Evolutionary conservation across 2,113 vertebrate genomes (phyloP).

Genomic region (Butorides virescens): DNA sequence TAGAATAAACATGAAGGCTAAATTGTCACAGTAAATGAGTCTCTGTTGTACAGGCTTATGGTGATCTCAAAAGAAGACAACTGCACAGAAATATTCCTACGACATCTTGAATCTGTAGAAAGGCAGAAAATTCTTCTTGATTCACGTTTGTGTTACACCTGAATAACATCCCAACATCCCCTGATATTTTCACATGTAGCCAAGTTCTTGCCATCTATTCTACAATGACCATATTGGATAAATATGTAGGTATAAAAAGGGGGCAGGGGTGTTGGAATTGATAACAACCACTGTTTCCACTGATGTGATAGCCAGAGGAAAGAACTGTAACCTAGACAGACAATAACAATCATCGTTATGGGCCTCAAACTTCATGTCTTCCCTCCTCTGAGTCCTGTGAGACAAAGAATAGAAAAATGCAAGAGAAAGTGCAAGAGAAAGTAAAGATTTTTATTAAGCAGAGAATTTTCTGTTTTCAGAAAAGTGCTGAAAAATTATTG

Average conservation of each 20-base stretch:
- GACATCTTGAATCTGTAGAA: not conserved
- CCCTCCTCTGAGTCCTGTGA: not conserved
- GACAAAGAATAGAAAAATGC: not conserved
- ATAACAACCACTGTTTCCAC: not conserved
- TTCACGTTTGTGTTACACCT: not conserved
- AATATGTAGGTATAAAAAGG: not conserved
- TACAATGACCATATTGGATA: not conserved
- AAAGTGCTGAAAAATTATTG: not conserved
- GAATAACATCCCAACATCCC: not conserved
- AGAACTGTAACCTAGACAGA: not conserved
- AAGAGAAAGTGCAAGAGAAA: not conserved
- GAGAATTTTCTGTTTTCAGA: not conserved
- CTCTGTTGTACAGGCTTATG: not conserved
- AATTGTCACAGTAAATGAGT: not conserved
- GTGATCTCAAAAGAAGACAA: rapidly evolving
- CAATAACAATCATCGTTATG: not conserved
- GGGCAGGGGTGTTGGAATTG: not conserved
- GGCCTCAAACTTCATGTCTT: not conserved
- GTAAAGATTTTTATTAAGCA: not conserved
- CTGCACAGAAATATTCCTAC: not conserved
- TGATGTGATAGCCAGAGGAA: not conserved
- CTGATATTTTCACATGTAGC: not conserved
- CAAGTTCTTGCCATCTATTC: not conserved
- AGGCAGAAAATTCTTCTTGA: not conserved
- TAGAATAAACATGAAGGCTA: not conserved